These are phyloP conservation scores for Serrognathus titanus DNA, from an alignment of 2,888 invertebrate species.

Conservation along the genomic window DNA sequence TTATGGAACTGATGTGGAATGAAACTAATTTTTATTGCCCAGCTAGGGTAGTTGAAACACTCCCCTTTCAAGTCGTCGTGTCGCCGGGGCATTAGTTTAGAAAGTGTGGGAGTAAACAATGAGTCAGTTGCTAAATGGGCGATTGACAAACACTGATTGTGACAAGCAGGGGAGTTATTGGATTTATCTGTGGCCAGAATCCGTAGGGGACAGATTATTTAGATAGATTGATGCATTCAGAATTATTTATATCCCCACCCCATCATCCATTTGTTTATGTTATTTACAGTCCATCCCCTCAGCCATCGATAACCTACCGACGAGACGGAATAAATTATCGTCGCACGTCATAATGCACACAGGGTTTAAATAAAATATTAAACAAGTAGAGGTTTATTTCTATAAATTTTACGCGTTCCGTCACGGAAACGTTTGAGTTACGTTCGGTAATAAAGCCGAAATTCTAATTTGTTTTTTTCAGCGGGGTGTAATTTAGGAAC, in stretches of 20 bases:
- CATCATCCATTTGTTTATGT: conserved; percentile 45
- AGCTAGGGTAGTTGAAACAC: too few species aligned
- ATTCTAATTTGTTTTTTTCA: too few species aligned
- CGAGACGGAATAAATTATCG: background rate
- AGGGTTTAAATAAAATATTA: background rate
- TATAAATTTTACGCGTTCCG: conserved; percentile 11
- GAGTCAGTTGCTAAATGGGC: conserved; percentile 43
- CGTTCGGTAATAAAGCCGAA: background rate
- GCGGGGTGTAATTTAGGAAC: too few species aligned
- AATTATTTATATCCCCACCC: conserved; percentile 47
- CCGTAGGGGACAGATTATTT: conserved; percentile 46
- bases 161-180: conserved; percentile 45
- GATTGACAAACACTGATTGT: conserved; percentile 50
- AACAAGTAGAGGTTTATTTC: background rate
- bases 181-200: conserved; percentile 44
- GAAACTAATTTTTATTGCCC: too few species aligned
- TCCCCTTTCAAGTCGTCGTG: too few species aligned
- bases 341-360: background rate
- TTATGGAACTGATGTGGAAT: too few species aligned
- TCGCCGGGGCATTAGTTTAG: too few species aligned
- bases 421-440: conserved; percentile 10
- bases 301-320: conserved; percentile 4
- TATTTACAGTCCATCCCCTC: conserved; percentile 31
- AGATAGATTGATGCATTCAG: conserved; percentile 44
- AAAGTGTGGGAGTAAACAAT: conserved; percentile 31